Conservation (phyloP, 2,113 vertebrate genomes). For the Okapia johnstoni region DNA sequence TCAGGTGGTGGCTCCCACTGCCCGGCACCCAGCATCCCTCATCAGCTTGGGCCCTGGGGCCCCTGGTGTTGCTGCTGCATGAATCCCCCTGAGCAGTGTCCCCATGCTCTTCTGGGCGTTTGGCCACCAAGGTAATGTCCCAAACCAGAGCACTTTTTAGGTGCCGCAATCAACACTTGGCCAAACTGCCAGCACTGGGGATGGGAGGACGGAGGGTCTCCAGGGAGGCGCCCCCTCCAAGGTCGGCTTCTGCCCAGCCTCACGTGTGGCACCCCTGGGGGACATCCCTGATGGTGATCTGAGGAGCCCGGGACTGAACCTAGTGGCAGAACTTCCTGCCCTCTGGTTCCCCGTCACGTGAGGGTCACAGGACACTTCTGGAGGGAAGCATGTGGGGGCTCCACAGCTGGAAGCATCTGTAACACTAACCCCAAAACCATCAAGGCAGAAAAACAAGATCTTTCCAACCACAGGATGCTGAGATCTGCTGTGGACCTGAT, state of each 20-base stretch:
- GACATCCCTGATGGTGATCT: rapidly evolving
- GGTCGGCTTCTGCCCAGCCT: not conserved
- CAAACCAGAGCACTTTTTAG: not conserved
- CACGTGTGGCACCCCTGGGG: rapidly evolving
- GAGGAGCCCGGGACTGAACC: not conserved
- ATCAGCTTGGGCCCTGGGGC: rapidly evolving
- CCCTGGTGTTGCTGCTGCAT: rapidly evolving
- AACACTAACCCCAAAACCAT: not conserved
- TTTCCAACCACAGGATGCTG: not conserved
- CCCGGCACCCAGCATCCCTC: rapidly evolving
- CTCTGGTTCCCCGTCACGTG: rapidly evolving
- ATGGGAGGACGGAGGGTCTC: rapidly evolving
- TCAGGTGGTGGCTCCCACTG: rapidly evolving
- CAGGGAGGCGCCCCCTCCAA: rapidly evolving
- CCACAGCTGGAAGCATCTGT: not conserved
- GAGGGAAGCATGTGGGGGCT: not conserved
- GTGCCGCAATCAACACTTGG: not conserved
- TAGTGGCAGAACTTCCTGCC: rapidly evolving
- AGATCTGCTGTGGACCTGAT: rapidly evolving
- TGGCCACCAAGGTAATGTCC: not conserved
- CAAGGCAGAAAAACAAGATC: not conserved
- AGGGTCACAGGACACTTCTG: not conserved
- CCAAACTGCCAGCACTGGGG: rapidly evolving
- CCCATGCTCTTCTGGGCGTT: rapidly evolving
- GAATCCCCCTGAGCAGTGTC: rapidly evolving